Conservation (phyloP, 1,140 invertebrate genomes). For the Drosophila trapezifrons region DNA sequence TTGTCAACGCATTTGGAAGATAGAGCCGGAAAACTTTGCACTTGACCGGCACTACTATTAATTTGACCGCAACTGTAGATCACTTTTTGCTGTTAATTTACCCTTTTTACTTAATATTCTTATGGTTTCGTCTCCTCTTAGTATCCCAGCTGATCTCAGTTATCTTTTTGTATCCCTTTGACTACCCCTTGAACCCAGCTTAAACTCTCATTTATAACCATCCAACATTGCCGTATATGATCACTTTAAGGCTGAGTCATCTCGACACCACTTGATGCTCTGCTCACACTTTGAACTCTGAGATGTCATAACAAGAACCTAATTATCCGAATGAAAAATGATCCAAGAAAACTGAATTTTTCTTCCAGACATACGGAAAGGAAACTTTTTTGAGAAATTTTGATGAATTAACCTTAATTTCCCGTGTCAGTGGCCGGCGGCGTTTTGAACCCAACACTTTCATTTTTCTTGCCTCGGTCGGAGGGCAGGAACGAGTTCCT, state of each 20-base stretch:
- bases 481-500: slow-evolving; percentile 39
- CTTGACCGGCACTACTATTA: too few species aligned
- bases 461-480: slow-evolving; percentile 11
- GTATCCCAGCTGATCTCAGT: not conserved
- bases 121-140: not conserved
- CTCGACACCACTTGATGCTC: slow-evolving; percentile 31
- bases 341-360: slow-evolving; percentile 26
- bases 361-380: not conserved
- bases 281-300: slow-evolving; percentile 25
- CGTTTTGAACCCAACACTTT: slow-evolving; percentile 65
- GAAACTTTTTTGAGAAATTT: slow-evolving; percentile 28
- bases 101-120: not conserved
- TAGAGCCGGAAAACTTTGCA: too few species aligned
- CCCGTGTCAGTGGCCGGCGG: slow-evolving; percentile 66
- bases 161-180: not conserved
- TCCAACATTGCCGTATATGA: slow-evolving; percentile 6
- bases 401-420: slow-evolving; percentile 78
- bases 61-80: too few species aligned
- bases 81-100: not conserved
- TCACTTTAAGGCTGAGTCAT: slow-evolving; percentile 29
- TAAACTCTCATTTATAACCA: slow-evolving; percentile 40
- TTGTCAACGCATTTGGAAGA: too few species aligned
- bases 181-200: slow-evolving; percentile 25
- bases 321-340: slow-evolving; percentile 65
- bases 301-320: slow-evolving; percentile 43